Conservation (phyloP, 2,888 invertebrate genomes). For the Drosophila ochracea region DNA sequence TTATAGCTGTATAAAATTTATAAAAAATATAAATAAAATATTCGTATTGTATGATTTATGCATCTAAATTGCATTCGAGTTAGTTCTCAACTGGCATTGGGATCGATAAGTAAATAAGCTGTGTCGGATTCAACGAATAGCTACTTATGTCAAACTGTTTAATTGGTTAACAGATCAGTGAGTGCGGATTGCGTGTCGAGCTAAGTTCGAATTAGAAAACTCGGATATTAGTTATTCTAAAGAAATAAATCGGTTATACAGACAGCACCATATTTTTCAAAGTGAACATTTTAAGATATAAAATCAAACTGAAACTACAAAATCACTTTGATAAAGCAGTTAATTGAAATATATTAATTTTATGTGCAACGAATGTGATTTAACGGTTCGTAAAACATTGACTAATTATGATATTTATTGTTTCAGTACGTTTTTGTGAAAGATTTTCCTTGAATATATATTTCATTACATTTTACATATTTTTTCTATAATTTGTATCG, state of each 20-base stretch:
- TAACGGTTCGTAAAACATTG: neutral
- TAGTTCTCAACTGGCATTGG: constrained; percentile 24
- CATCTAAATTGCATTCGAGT: constrained; percentile 47
- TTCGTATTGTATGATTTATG: constrained; percentile 17
- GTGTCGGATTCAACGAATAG: constrained; percentile 84
- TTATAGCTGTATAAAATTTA: neutral
- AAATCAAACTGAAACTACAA: neutral
- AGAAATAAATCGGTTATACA: neutral
- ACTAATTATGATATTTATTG: neutral
- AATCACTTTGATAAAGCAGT: neutral
- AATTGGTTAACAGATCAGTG: constrained; percentile 50
- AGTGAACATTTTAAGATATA: neutral
- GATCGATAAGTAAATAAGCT: constrained; percentile 35
- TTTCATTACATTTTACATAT: neutral
- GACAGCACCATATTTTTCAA: neutral
- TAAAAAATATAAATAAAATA: neutral
- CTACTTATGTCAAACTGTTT: constrained; percentile 40
- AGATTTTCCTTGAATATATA: neutral
- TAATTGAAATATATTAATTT: neutral
- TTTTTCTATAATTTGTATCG: neutral
- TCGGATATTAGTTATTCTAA: neutral
- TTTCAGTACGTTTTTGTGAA: neutral
- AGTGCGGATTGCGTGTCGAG: constrained; percentile 31
- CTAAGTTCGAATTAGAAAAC: constrained; percentile 24
- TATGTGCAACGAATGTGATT: neutral